Base-by-base conservation (phyloP, 2,888 invertebrate genomes). In the Colostygia pectinataria region DNA sequence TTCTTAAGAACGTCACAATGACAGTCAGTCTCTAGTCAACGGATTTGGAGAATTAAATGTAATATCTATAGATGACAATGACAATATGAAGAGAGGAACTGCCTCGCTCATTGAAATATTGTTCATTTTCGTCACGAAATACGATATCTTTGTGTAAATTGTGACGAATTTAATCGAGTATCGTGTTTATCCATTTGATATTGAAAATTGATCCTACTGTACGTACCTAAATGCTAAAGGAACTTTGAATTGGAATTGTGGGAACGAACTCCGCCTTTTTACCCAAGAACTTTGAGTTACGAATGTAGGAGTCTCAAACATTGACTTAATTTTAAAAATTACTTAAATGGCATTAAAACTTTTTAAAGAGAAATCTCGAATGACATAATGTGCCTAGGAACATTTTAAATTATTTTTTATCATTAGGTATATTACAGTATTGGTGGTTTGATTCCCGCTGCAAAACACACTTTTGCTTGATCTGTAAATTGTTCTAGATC, bases 1-100 rank as follows among this genome's bases (percentile, higher is more conserved):
- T 38, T 51, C 68, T 66, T 60, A 61, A 53, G 62, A 60, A 55
- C 57, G 73, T 67, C 72, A 66, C 63, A 61, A 53, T 10, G 38
- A 13, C 36, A 9, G 31, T 27, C 24, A 40, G 23, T 37, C n/a
- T 10, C 10, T n/a, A 27, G 23, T 14, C 15, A 24, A 27, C 59
- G 55, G 52, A 66, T 68, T 63, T 57, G 31, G 54, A 42, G 60
- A 59, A 54, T 69, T 60, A 63, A 57, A 41, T 64, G 57, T 61
- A 64, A 43, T 39, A 38, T 12, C 24, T 6, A 31, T 36, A 42
- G 41, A 29, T 33, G 3, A 59, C 57, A 64, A 59, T 64, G 62
- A 61, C 55, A 47, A 41, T 43, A 31, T 53, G 47, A 61, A 65
- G 65, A 59, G 59, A 54, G 53, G 55, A 52, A 31, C 53, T 46